Base-by-base conservation (phyloP, 2,797 vertebrate species). In the Antennarius maculatus region DNA sequence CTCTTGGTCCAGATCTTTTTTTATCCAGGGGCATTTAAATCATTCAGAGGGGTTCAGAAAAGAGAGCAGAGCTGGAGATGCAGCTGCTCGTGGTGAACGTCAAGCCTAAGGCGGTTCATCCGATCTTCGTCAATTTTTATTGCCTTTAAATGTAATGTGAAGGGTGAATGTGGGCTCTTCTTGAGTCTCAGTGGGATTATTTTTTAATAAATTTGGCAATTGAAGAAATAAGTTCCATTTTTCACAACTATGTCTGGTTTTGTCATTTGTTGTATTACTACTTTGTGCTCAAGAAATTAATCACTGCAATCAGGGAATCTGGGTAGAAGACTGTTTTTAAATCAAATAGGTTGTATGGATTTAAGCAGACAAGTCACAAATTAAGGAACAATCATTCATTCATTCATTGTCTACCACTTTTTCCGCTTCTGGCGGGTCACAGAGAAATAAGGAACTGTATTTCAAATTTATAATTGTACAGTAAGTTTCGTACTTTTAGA, bases 21-120 rank as follows among this genome's bases (percentile, higher is more conserved):
- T 83, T 89, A 88, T 88, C 84, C 76, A n/a, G 71, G 55, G 80
- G 82, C 82, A 57, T 88, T 82, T 91, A 83, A 86, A 90, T 90
- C 74, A 91, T 92, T 92, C 84, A 90, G 80, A 77, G 63, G 75
- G 69, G 73, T 86, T 76, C 61, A 58, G 54, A 71, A 71, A 47
- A 53, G 55, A 77, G 74, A 81, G 81, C 68, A 64, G 65, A 73
- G 84, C 74, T 58, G 59, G 17, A 4, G 62, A 82, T 62, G 64
- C 85, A 84, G 85, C 80, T 81, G 80, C 76, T 84, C 57, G 62
- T 69, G 63, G 56, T 68, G 67, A 54, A 15, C 31, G 41, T 63
- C 55, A 66, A 64, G 80, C 85, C 84, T 80, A 39, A 39, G 73
- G 82, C 79, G 74, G 27, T 63, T 74, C n/a, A 68, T 54, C 59